phyloP scores from a whole-genome alignment of 37 sponge, comb jelly and placozoan genomes.

The Corticium candelabrum region DNA sequence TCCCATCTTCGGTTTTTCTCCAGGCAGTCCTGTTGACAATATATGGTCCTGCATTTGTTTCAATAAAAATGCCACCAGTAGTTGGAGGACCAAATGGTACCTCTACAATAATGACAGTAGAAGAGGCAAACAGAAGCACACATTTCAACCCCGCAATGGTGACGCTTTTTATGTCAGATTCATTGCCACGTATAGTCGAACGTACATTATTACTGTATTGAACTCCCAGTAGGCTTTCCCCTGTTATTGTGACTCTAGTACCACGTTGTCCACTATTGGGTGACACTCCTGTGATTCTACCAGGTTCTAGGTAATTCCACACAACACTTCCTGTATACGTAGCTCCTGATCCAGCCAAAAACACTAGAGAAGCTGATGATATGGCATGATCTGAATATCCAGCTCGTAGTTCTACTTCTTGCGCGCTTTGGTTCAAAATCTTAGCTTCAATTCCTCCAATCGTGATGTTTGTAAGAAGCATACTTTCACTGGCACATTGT shows the following conservation, averaged over 20 bases:
- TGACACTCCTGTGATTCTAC: slow-evolving; percentile 18
- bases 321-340: neutral
- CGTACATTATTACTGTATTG: neutral
- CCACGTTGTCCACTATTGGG: slow-evolving; percentile 47
- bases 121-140: neutral
- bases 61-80: neutral
- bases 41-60: neutral
- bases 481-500: slow-evolving; percentile 48
- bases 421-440: neutral
- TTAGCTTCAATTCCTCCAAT: slow-evolving; percentile 25
- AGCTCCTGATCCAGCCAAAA: slow-evolving; percentile 31
- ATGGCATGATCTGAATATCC: neutral
- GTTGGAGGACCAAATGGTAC: neutral
- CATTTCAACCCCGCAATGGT: neutral
- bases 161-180: neutral
- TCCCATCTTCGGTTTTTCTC: slow-evolving; percentile 7
- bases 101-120: neutral
- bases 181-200: neutral
- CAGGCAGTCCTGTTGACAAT: slow-evolving; percentile 10
- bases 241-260: slow-evolving; percentile 53
- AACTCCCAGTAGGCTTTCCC: slow-evolving; percentile 23
- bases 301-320: slow-evolving; percentile 16
- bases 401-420: neutral
- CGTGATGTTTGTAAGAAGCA: slow-evolving; percentile 9
- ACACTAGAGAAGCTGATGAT: neutral